Conservation (phyloP, 2,797 vertebrate species). For the Danionella dracula region DNA sequence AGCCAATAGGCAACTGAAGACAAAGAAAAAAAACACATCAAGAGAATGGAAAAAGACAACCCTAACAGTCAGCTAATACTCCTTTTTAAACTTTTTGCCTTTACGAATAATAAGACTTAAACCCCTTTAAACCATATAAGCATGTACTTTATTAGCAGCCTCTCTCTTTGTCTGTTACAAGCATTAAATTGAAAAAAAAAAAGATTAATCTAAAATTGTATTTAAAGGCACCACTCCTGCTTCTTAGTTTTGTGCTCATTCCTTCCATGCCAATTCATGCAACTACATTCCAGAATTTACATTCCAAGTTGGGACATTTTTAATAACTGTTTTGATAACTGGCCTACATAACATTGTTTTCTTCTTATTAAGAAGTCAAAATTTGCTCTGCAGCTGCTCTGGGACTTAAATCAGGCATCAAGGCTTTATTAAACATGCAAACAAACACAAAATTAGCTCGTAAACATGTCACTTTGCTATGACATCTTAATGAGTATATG, state of each 20-base stretch:
- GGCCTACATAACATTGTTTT: neutral
- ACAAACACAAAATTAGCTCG: neutral
- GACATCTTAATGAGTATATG: constrained; percentile 2
- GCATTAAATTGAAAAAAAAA: no score
- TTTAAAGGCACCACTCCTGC: neutral
- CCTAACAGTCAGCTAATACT: no score
- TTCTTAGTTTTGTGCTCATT: neutral
- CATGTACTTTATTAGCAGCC: no score
- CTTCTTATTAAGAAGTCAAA: neutral
- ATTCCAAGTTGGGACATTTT: neutral
- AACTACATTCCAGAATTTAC: neutral
- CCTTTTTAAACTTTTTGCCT: no score
- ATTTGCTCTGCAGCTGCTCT: constrained; percentile 6
- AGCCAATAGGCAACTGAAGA: no score
- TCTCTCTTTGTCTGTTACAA: no score
- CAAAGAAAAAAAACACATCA: no score
- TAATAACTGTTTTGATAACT: neutral
- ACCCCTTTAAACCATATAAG: no score
- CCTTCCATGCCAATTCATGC: neutral
- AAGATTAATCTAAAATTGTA: no score
- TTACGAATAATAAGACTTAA: no score
- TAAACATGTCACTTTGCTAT: constrained; percentile 18
- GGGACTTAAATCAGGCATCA: neutral
- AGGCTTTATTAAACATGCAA: constrained; percentile 7
- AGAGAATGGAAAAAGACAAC: no score